These are phyloP conservation scores for Minunthozetes semirufus DNA, from an alignment of 2,888 invertebrate genomes.

Conservation along the genomic window DNA sequence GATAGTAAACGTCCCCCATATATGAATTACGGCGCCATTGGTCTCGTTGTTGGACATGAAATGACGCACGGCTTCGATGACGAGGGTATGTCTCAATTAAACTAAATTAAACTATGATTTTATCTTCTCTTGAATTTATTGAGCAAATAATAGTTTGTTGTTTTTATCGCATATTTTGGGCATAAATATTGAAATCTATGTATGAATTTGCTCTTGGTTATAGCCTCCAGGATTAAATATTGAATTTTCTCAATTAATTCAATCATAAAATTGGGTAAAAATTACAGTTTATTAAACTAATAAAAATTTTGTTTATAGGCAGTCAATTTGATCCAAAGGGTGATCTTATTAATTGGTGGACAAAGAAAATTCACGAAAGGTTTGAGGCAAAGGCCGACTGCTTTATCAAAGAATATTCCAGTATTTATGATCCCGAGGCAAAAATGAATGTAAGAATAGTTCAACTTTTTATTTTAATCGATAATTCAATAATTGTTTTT, in stretches of 20 bases:
- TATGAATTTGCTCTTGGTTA: too few relatives aligned
- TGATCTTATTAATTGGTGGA: conserved; percentile 45
- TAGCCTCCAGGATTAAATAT: too few relatives aligned
- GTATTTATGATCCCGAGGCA: conserved; percentile 52
- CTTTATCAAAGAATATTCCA: conserved; percentile 44
- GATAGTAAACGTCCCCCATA: conserved; percentile 13
- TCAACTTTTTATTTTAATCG: not conserved
- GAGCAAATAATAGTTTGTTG: too few relatives aligned
- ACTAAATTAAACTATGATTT: conserved; percentile 48
- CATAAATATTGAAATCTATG: too few relatives aligned
- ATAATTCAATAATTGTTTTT: not conserved
- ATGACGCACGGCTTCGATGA: conserved; percentile 87
- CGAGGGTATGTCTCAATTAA: conserved; percentile 55
- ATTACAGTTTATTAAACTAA: too few relatives aligned
- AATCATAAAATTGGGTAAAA: too few relatives aligned
- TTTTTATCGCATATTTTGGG: too few relatives aligned
- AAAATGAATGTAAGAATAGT: conserved; percentile 25
- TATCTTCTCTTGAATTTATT: too few relatives aligned
- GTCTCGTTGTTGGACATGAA: conserved; percentile 71
- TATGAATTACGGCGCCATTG: conserved; percentile 36
- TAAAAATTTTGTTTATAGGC: conserved; percentile 55
- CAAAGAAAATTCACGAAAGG: conserved; percentile 39
- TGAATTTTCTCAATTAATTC: too few relatives aligned
- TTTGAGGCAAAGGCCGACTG: conserved; percentile 43
- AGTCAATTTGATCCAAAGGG: conserved; percentile 46